phyloP scores from a whole-genome alignment of 2,888 invertebrate genomes.

The Eupeodes luniger region DNA sequence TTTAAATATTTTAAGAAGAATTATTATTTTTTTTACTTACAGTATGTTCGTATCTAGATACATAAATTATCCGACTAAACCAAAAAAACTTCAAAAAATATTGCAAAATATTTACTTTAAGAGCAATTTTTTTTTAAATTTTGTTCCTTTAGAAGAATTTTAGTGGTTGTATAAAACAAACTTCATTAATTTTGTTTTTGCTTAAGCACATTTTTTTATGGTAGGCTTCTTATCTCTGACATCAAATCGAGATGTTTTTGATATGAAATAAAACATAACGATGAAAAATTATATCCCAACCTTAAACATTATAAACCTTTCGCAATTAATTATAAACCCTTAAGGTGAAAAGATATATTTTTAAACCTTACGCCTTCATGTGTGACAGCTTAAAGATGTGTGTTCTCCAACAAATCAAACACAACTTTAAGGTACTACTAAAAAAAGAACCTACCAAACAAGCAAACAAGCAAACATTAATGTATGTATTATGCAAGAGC shows the following conservation, averaged over 20 bases:
- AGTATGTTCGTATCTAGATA: too few species aligned
- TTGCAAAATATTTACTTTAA: conserved; percentile 49
- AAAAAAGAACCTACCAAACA: neutral
- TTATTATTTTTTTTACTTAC: neutral
- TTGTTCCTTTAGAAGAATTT: neutral
- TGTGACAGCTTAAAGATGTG: conserved; percentile 38
- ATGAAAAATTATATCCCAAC: neutral
- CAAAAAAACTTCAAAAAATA: conserved; percentile 18
- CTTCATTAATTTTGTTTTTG: neutral
- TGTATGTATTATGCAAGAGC: conserved; percentile 50
- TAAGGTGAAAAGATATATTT: conserved; percentile 26
- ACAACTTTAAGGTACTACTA: conserved; percentile 21
- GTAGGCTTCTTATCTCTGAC: conserved; percentile 28
- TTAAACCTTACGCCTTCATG: neutral
- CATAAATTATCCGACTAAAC: neutral
- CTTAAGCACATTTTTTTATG: conserved; percentile 6
- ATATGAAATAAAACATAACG: conserved; percentile 3
- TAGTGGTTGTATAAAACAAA: neutral
- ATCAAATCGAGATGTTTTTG: neutral
- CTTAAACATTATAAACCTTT: neutral
- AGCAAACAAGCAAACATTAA: neutral
- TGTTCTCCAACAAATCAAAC: conserved; percentile 59
- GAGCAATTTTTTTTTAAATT: neutral
- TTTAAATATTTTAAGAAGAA: conserved; percentile 19
- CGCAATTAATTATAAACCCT: conserved; percentile 58